Base-by-base conservation (phyloP, 2,797 vertebrate species). In the Diceros bicornis region DNA sequence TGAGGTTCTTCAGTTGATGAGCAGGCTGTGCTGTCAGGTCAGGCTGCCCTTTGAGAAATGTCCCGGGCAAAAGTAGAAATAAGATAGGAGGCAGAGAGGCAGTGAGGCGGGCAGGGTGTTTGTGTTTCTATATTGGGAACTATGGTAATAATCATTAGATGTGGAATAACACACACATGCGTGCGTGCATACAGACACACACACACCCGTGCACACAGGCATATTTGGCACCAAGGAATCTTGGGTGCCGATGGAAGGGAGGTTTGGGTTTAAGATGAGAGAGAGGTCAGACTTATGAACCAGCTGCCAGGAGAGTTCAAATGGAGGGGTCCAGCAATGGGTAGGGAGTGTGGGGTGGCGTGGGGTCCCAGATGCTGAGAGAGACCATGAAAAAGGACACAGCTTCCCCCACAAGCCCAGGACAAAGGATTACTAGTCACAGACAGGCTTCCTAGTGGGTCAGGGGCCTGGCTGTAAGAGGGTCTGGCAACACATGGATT, bases 141-240 rank as follows among this genome's bases (percentile, higher is more conserved):
- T 4, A 18, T 2, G 21, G 83, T 52, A 77, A 44, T 57, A 4
- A 79, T 64, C 29, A 1, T 32, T 47, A 69, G n/a, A 66, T 44
- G 55, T 64, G 34, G 4, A 89, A 59, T 10, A 3, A 59, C 10
- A 74, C 41, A 29, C 72, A 59, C 11, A 29, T 32, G 41, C 3
- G 4, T 9, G 1, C 32, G 25, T 11, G 11, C 21, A 23, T 17
- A 7, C 1, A 14, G 59, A 74, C 6, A 6, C 12, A 8, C 55
- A 25, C 0, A 3, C 47, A 1, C 18, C 20, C 59, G 4, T 10
- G 32, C 9, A 29, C 20, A 4, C 23, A 44, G 4, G 18, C 0
- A 17, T 4, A 25, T 17, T 41, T 27, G 50, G 8, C 6, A 20
- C 27, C 44, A 17, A 32, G 88, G 32, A 71, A 44, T 59, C 71